Conservation (phyloP, 2,797 vertebrate genomes). For the Pangasius djambal region DNA sequence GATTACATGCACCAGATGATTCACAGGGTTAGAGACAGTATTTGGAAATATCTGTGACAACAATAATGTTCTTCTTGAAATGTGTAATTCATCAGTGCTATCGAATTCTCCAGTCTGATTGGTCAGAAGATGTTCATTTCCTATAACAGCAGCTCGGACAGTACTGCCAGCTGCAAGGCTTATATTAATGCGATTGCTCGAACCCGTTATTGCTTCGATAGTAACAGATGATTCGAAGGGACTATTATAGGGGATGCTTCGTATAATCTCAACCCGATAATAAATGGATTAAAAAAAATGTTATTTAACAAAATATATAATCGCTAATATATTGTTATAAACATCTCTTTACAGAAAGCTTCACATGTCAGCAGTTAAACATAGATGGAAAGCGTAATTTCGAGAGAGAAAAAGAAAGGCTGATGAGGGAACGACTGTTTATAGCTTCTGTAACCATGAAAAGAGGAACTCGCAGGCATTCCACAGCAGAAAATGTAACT, state of each 20-base stretch:
- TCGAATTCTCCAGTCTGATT: background rate
- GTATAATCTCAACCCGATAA: background rate
- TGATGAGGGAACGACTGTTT: too few species aligned
- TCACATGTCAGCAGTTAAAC: background rate
- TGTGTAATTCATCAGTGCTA: background rate
- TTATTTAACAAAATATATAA: background rate
- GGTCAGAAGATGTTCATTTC: background rate
- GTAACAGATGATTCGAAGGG: background rate
- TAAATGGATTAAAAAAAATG: too few species aligned
- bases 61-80: background rate
- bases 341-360: background rate
- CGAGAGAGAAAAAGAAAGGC: too few species aligned
- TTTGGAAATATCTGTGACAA: background rate
- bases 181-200: background rate
- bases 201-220: background rate
- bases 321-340: background rate
- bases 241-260: background rate
- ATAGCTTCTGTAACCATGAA: too few species aligned
- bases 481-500: too few species aligned
- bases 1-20: background rate
- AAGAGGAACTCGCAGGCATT: too few species aligned
- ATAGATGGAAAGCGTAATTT: background rate
- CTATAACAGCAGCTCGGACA: too few species aligned
- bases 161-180: background rate
- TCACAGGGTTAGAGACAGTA: background rate